Conservation (phyloP, 2,797 vertebrate species). For the Silurus aristotelis region DNA sequence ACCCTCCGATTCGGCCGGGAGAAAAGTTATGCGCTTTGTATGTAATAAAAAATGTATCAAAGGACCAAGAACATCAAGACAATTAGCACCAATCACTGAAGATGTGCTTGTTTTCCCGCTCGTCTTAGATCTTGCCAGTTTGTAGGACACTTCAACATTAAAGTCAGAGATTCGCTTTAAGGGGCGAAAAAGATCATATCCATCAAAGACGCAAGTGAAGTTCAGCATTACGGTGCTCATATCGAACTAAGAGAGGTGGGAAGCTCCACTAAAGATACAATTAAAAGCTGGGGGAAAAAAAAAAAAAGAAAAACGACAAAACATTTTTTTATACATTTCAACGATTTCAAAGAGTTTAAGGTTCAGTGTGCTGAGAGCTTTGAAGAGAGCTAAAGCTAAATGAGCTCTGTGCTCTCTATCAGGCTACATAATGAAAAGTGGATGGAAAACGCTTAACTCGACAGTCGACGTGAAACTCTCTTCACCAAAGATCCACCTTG, state of each 20-base stretch:
- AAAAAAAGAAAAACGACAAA: neutral
- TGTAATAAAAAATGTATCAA: constrained; percentile 26
- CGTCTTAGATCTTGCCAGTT: neutral
- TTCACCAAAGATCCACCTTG: neutral
- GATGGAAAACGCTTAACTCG: neutral
- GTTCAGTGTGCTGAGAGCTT: neutral
- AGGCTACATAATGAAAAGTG: neutral
- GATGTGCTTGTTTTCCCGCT: neutral
- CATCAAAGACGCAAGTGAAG: constrained; percentile 1
- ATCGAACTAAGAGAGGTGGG: neutral
- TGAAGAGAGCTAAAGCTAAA: neutral
- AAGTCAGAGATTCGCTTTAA: neutral
- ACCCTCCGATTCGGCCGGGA: neutral
- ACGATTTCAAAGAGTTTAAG: neutral
- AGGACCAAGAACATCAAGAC: constrained; percentile 1
- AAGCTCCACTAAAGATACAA: neutral
- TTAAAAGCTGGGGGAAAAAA: neutral
- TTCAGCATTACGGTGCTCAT: neutral
- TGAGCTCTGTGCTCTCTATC: neutral
- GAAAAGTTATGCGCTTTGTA: neutral
- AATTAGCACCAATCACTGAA: neutral
- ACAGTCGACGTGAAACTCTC: neutral
- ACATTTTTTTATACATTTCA: neutral
- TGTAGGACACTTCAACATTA: neutral
- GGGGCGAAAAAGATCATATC: neutral